A percentile compares a stretch with the other conserved stretches of the same genome.
Evolutionary conservation across 2,888 invertebrate species (phyloP).

Genomic region (Hypomecis atomaria): DNA sequence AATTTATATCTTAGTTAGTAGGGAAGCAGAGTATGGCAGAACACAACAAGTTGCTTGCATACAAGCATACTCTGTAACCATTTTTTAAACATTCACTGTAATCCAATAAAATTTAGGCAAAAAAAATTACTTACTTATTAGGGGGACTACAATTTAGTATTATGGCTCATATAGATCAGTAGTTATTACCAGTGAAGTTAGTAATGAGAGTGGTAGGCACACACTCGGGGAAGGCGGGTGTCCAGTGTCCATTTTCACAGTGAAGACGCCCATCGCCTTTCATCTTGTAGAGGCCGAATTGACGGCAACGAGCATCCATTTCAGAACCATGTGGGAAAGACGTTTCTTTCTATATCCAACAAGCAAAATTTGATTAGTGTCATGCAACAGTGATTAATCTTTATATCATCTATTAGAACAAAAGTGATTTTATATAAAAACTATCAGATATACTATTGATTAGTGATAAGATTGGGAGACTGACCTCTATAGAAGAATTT

Average conservation of each 20-base stretch:
- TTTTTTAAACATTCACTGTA: no score
- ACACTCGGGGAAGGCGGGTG: constrained; percentile 90
- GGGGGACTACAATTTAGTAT: no score
- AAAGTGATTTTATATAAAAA: no score
- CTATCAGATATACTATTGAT: no score
- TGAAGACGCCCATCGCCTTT: constrained; percentile 90
- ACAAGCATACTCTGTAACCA: no score
- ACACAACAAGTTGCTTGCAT: no score
- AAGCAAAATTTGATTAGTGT: background rate
- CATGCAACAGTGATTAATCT: background rate
- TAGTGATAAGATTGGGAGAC: no score
- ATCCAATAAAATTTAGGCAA: no score
- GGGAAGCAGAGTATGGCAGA: no score
- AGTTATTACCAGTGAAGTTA: constrained; percentile 90
- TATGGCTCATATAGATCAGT: background rate
- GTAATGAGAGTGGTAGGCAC: constrained; percentile 94
- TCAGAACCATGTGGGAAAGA: constrained; percentile 91
- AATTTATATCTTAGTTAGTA: no score
- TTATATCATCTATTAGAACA: background rate
- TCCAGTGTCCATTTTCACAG: constrained; percentile 94
- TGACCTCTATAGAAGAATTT: constrained; percentile 89
- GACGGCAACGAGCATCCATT: constrained; percentile 90
- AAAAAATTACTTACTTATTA: no score
- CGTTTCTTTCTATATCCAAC: constrained; percentile 77
- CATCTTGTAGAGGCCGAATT: constrained; percentile 93